Evolutionary conservation across 2,888 invertebrate species (phyloP).

Genomic region (Lasius fuliginosus): DNA sequence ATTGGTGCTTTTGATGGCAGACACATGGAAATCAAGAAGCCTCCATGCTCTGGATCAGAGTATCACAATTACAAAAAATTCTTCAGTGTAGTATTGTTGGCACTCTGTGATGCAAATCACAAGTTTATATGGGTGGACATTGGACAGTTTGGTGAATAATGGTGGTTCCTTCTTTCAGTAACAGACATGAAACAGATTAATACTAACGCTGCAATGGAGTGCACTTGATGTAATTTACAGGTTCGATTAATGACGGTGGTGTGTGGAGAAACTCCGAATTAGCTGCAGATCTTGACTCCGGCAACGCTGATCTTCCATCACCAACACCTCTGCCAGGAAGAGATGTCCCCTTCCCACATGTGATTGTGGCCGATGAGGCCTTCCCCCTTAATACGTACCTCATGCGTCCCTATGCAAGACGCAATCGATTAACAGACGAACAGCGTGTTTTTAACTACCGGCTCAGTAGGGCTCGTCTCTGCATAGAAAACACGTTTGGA

Average conservation of each 20-base stretch:
- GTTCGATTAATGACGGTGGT: background rate
- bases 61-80: conserved; percentile 17
- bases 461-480: background rate
- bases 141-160: background rate
- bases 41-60: conserved; percentile 10
- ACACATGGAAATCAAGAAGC: conserved; percentile 11
- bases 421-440: background rate
- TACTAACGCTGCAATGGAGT: no score
- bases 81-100: conserved; percentile 3
- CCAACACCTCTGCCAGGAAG: background rate
- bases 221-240: background rate
- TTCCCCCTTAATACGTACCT: background rate
- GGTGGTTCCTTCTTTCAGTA: background rate
- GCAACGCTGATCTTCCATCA: background rate
- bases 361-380: background rate
- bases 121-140: conserved; percentile 9
- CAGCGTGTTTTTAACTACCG: background rate
- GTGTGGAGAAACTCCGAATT: conserved; percentile 14
- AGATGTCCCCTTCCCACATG: background rate
- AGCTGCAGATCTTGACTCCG: background rate
- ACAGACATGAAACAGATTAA: background rate
- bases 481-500: background rate
- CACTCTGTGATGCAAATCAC: conserved; percentile 15
- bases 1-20: conserved; percentile 22
- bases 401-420: background rate